A percentile compares a stretch with the other conserved stretches of the same genome.
Evolutionary conservation across 2,888 invertebrate genomes (phyloP).

Genomic region (Drosophila neutralis): DNA sequence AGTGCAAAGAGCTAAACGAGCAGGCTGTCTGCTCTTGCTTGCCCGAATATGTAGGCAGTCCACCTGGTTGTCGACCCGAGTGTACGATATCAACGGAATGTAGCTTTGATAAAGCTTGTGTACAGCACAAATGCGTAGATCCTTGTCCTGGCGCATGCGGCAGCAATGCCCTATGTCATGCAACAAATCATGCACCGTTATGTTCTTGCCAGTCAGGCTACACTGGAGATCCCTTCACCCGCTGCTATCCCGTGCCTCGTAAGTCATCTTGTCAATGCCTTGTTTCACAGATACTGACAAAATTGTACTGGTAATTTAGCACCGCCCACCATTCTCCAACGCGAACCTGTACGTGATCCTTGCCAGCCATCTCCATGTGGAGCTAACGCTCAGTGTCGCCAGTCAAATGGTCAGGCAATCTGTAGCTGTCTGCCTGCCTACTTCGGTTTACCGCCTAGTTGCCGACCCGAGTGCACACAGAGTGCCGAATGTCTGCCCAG

Average conservation of each 20-base stretch:
- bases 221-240: constrained; percentile 90
- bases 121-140: constrained; percentile 89
- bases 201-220: constrained; percentile 88
- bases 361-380: constrained; percentile 89
- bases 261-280: constrained; percentile 83
- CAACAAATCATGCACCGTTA: constrained; percentile 89
- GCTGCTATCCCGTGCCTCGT: constrained; percentile 85
- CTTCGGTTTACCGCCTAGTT: constrained; percentile 90
- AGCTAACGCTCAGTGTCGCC: constrained; percentile 88
- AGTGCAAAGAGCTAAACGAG: constrained; percentile 89
- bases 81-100: constrained; percentile 89
- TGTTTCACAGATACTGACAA: constrained; percentile 54
- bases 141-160: constrained; percentile 90
- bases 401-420: constrained; percentile 87
- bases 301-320: constrained; percentile 59
- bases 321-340: constrained; percentile 64
- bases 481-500: constrained; percentile 91
- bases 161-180: constrained; percentile 88
- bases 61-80: constrained; percentile 90
- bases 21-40: constrained; percentile 90
- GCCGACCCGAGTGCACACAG: constrained; percentile 89
- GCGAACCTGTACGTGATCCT: constrained; percentile 85
- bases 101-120: constrained; percentile 88
- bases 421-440: constrained; percentile 88
- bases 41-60: constrained; percentile 88